Evolutionary conservation across 2,888 invertebrate genomes (phyloP).

Genomic region (Cosmia trapezina): DNA sequence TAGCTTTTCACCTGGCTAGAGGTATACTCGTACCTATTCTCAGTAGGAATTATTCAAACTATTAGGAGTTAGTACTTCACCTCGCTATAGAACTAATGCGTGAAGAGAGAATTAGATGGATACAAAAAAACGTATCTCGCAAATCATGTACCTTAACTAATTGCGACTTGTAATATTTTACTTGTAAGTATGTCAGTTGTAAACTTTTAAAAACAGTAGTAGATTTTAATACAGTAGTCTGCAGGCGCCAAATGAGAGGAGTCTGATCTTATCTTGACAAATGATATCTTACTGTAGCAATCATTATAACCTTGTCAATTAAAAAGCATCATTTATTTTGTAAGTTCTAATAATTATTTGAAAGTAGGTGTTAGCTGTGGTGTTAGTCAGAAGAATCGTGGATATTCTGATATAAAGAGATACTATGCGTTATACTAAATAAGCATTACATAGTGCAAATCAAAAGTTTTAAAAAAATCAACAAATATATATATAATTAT

Average conservation of each 20-base stretch:
- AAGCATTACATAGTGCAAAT: not conserved
- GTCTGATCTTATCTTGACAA: constrained; percentile 51
- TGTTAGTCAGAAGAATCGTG: not conserved
- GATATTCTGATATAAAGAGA: too few species aligned
- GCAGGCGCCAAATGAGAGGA: constrained; percentile 31
- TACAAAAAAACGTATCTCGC: constrained; percentile 25
- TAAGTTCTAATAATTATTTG: constrained; percentile 8
- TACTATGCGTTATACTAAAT: too few species aligned
- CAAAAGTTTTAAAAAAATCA: not conserved
- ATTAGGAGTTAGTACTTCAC: not conserved
- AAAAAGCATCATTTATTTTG: constrained; percentile 34
- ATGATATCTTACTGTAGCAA: constrained; percentile 37
- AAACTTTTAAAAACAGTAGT: constrained; percentile 30
- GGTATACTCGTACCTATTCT: not conserved
- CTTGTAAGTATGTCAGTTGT: constrained; percentile 1
- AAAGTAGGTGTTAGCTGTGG: constrained; percentile 19
- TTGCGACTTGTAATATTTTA: constrained; percentile 28
- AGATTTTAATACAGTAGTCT: constrained; percentile 19
- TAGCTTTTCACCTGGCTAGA: not conserved
- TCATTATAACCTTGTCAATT: constrained; percentile 55
- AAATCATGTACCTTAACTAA: constrained; percentile 37
- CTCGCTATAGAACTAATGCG: not conserved
- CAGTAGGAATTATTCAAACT: not conserved
- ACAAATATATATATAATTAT: too few species aligned
- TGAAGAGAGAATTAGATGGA: constrained; percentile 3